Percentiles rank a stretch among this genome's conserved stretches.
These are phyloP conservation scores for Siderastrea radians DNA, from an alignment of 92 coral and sea anemone genomes.

Conservation along the genomic window DNA sequence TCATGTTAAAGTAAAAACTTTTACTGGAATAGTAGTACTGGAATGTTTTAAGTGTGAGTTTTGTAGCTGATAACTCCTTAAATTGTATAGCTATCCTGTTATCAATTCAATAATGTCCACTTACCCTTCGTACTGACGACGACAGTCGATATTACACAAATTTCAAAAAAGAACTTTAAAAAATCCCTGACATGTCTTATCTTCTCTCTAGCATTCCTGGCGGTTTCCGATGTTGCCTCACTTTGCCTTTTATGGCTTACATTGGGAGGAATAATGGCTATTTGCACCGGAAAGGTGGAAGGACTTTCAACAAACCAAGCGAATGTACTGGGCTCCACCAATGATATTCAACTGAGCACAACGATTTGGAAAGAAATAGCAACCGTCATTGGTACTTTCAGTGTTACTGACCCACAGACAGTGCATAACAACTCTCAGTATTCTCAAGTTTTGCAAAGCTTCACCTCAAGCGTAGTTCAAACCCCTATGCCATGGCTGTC, in stretches of 20 bases:
- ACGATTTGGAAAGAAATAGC: background rate
- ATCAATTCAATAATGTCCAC: too few relatives aligned
- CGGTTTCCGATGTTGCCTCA: background rate
- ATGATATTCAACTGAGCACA: background rate
- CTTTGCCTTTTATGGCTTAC: conserved; percentile 1
- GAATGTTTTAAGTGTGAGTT: too few relatives aligned
- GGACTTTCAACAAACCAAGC: background rate
- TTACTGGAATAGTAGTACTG: too few relatives aligned
- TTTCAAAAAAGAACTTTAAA: too few relatives aligned
- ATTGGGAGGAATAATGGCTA: background rate
- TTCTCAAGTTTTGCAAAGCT: background rate
- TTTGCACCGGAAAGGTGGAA: background rate
- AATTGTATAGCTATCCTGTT: too few relatives aligned
- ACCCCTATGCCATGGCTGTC: too few relatives aligned
- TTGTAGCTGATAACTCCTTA: too few relatives aligned
- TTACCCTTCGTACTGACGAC: too few relatives aligned
- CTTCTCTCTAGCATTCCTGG: background rate
- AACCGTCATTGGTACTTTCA: background rate
- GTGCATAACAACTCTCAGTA: too few relatives aligned
- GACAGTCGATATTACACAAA: too few relatives aligned
- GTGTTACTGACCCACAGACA: background rate
- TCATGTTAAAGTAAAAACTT: too few relatives aligned
- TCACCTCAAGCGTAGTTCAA: background rate
- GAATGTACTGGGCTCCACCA: conserved; percentile 3
- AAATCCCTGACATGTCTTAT: background rate